Evolutionary conservation across 2,113 vertebrate species (phyloP).

Genomic region (Gorsachius goisagi): DNA sequence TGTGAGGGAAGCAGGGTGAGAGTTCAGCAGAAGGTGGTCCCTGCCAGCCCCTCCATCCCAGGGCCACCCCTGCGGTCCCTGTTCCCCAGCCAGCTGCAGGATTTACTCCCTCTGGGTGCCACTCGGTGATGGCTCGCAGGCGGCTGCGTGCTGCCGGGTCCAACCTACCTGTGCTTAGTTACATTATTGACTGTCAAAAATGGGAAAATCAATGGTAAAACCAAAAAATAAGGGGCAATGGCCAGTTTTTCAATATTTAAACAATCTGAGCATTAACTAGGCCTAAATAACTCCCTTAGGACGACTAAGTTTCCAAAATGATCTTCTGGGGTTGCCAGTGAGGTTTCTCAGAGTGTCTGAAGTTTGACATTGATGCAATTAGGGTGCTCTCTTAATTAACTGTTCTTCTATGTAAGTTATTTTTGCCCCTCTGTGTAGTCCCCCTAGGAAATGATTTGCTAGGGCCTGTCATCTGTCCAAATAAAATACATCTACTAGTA

Average conservation of each 20-base stretch:
- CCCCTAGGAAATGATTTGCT: not conserved
- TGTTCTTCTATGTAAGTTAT: not conserved
- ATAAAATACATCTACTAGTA: not conserved
- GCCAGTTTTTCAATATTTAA: not conserved
- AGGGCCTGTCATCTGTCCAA: not conserved
- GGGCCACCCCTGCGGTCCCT: not conserved
- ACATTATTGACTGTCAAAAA: not conserved
- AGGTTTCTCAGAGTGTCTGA: not conserved
- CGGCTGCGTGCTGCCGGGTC: not conserved
- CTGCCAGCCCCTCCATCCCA: no score
- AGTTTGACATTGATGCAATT: not conserved
- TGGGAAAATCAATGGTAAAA: accelerated
- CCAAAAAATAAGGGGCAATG: not conserved
- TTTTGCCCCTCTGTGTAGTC: not conserved
- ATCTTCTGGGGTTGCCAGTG: not conserved
- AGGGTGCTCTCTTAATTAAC: not conserved
- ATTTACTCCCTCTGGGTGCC: not conserved
- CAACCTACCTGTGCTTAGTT: not conserved
- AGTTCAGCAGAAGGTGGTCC: no score
- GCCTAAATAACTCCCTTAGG: not conserved
- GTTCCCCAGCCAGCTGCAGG: not conserved
- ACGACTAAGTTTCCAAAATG: not conserved
- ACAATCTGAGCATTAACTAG: not conserved
- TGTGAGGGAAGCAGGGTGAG: not conserved
- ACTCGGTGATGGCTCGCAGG: not conserved